Base-by-base conservation (phyloP, 2,888 invertebrate genomes). In the Oxycera nigricornis region DNA sequence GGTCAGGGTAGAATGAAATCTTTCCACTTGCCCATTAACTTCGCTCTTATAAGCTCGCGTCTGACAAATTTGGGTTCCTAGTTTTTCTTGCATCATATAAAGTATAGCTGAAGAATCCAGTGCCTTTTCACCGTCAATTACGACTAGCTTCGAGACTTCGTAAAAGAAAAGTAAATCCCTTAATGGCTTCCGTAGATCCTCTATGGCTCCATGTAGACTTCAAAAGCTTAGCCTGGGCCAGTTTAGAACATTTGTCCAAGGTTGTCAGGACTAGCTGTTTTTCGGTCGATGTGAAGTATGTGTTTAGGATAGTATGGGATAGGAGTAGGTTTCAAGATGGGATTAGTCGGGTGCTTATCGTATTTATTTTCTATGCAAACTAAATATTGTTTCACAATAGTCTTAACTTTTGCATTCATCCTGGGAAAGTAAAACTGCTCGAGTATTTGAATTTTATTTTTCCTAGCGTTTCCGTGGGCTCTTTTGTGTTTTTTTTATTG, bases 11-110 rank as follows among this genome's bases (percentile, higher is more conserved):
- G 50, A 50, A 50, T 50, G 50, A 17, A 50, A 50, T 9, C 50
- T 6, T n/a, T 77, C 76, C 22, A 77, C 74, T 30, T 74, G 73
- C 1, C 76, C 77, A 35, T 75, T 77, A 17, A 73, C 72, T 28
- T 70, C n/a, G 17, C 76, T 74, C 6, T n/a, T 75, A 28, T 73
- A 68, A 2, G 75, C 41, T 2, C 70, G 75, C n/a, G 73, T 70
- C 35, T 70, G 50, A 24, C 22, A 74, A 22, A 72, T 61, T 73
- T 74, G 9, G 2, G 75, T 76, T 9, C 20, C 55, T 6, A 35
- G 39, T 35, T 35, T 6, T 6, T 35, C 11, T 35, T 35, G 39
- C 39, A 35, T 35, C 39, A 35, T 35, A 35, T 7, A 35, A 7
- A 35, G 39, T 35, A 35, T 35, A 7, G 39, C 6, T 35, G 39